Conservation (phyloP, 1,140 invertebrate genomes). For the Drosophila micromelanica region DNA sequence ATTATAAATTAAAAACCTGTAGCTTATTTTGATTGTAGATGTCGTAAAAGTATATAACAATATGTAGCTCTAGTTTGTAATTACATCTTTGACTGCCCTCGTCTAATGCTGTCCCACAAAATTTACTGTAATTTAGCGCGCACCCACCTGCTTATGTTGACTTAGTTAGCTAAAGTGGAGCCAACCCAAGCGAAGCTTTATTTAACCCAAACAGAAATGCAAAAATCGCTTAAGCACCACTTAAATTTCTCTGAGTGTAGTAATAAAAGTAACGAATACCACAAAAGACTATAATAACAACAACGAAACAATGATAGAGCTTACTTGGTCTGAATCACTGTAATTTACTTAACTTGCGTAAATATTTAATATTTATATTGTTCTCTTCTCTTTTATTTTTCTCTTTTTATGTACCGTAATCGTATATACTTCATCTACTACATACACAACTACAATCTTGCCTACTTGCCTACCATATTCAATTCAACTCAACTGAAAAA, state of each 20-base stretch:
- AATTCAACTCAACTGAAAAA: constrained; percentile 56
- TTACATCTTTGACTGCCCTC: constrained; percentile 12
- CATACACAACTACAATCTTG: constrained; percentile 75
- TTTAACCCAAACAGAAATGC: constrained; percentile 43
- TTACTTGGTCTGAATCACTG: constrained; percentile 45
- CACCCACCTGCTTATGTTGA: constrained; percentile 31
- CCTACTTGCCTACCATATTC: constrained; percentile 39
- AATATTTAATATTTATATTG: constrained; percentile 82
- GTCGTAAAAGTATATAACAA: neutral
- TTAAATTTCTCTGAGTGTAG: constrained; percentile 31
- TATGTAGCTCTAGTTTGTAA: neutral
- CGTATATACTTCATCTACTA: constrained; percentile 80
- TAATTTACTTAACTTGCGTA: constrained; percentile 81
- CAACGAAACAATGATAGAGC: constrained; percentile 8
- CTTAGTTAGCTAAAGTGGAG: constrained; percentile 26
- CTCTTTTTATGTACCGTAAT: constrained; percentile 81
- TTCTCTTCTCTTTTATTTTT: constrained; percentile 82
- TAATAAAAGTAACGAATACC: constrained; percentile 7
- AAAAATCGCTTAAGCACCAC: constrained; percentile 53
- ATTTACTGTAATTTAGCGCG: constrained; percentile 20
- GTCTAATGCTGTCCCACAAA: constrained; percentile 14
- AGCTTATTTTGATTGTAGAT: neutral
- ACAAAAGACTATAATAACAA: neutral
- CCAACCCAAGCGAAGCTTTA: constrained; percentile 23
- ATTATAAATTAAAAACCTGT: neutral